A percentile compares a stretch with the other conserved stretches of the same genome.
Conservation (phyloP, 2,888 invertebrate species). For the Sarcophaga rosellei region DNA sequence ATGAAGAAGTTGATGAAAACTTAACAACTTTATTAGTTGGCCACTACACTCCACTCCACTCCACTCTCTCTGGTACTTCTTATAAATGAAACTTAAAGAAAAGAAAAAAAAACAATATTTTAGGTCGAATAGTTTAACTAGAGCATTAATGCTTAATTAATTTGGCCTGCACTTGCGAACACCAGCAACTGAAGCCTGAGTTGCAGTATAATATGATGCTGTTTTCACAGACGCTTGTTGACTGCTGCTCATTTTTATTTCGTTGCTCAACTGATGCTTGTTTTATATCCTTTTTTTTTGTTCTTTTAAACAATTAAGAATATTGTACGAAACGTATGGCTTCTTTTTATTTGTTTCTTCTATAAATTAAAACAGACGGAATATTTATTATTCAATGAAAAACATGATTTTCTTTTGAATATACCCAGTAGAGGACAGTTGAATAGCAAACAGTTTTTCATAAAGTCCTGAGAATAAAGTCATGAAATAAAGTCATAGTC, state of each 20-base stretch:
- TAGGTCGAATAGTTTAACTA: constrained; percentile 43
- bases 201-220: background rate
- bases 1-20: constrained; percentile 3
- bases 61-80: background rate
- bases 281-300: background rate
- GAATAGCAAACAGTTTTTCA: no score
- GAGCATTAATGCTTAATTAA: constrained; percentile 57
- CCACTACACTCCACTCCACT: background rate
- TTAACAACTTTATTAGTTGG: constrained; percentile 40
- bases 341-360: background rate
- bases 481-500: no score
- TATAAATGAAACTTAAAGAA: background rate
- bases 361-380: background rate
- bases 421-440: no score
- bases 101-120: background rate
- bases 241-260: background rate
- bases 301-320: constrained; percentile 1
- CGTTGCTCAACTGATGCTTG: no score
- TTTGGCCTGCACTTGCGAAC: constrained; percentile 16
- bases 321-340: background rate
- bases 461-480: no score
- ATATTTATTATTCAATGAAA: no score
- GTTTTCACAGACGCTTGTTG: constrained; percentile 3
- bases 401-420: no score
- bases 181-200: background rate